Base-by-base conservation (phyloP, 2,888 invertebrate genomes). In the Strigamia maritima region DNA sequence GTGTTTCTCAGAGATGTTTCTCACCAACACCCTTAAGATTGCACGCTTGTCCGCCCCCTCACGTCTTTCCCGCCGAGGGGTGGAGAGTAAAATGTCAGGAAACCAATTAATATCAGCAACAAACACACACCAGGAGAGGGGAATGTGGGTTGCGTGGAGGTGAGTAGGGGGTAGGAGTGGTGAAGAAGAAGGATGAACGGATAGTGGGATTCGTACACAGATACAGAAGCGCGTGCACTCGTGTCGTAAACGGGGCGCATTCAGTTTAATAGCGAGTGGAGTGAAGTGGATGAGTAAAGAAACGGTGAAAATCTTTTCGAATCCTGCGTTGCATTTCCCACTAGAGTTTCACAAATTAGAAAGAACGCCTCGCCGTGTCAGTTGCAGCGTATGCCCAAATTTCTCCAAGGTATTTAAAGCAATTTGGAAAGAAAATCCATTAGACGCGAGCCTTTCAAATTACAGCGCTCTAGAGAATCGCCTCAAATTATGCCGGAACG, bases 401-500 rank as follows among this genome's bases (percentile, higher is more conserved):
- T 75, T 35, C 75, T 75, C 75, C 75, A 35, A 75, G 75, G 75
- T 75, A 35, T 75, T 75, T 75, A 75, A 75, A 75, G 75, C 75
- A 75, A 75, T 75, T 75, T 75, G 75, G 75, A 28, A 75, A 75
- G 75, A 75, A 75, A 75, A 75, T 75, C 75, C 75, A 75, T 75
- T 75, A 75, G 31, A 35, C 60, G 28, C 75, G 35, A 31, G 35
- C 31, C 35, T 28, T 75, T 75, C 28, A 75, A 75, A 35, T 75
- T 75, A 75, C 75, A 75, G 75, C 75, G 75, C 75, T 75, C 75
- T 35, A 7, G 75, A 75, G 75, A 75, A 31, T 75, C 28, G 75
- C 75, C 19, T 28, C 75, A 75, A 75, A 75, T 75, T 75, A 75
- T 75, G 75, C 75, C 26, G 40, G 75, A 75, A 60, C 60, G 60